Base-by-base conservation (phyloP, 2,797 vertebrate genomes). In the Arrhamphus sclerolepis region DNA sequence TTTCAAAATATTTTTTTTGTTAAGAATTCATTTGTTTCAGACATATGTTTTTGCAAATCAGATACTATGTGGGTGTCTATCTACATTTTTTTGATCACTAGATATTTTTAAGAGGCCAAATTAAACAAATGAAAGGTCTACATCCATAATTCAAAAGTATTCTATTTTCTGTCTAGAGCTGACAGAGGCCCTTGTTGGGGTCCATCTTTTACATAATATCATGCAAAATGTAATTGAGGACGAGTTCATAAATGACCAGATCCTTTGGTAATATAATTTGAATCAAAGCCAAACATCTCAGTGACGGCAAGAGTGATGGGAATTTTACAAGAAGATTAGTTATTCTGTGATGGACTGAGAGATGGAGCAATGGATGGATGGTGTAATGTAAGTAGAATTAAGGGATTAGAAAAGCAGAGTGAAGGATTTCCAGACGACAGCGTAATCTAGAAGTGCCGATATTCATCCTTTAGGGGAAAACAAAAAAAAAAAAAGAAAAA, bases 381-480 rank as follows among this genome's bases (percentile, higher is more conserved):
- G 58, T 65, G 61, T 56, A 60, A 70, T 65, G 51, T 54, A 48
- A 60, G 54, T 24, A 53, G 53, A 43, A 70, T 53, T 81, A 58
- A 76, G 24, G 66, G 78, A 85, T 85, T 80, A 77, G 46, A 46
- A 53, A 39, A 66, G 31, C 58, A 41, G 48, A 72, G 70, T 39
- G 62, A 66, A 48, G 58, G 73, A 77, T 82, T 79, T 82, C 64
- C 70, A 77, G 77, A 80, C 13, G 10, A 56, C 31, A 56, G 46
- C 52, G 56, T 77, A 81, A 83, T 84, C 73, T 70, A 75, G 75
- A 84, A 31, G 41, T 86, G 77, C 81, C 14, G 39, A 76, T 80
- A 76, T 81, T 78, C 58, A 78, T 82, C 72, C 60, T 50, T 29
- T 67, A 7, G 39, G 49, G 19, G 14, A 6, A 13, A 42, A 42